A percentile compares a stretch with the other conserved stretches of the same genome.
Conservation (phyloP, 2,888 invertebrate species). For the Eilema sororculum region DNA sequence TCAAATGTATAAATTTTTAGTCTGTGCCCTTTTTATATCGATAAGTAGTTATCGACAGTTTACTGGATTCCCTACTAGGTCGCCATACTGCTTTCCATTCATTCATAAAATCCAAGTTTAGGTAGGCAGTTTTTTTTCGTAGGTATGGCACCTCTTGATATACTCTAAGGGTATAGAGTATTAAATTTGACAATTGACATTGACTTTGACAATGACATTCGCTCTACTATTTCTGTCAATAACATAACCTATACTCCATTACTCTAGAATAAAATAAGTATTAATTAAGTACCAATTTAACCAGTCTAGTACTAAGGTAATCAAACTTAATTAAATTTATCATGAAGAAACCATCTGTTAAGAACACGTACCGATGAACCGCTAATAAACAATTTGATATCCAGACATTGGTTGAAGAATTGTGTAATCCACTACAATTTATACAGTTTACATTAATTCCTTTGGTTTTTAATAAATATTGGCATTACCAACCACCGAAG, state of each 20-base stretch:
- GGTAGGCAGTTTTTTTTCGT: too few species aligned
- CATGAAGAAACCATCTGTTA: background rate
- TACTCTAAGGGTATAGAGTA: too few species aligned
- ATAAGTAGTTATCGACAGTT: too few species aligned
- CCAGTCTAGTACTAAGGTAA: conserved; percentile 1
- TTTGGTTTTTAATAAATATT: background rate
- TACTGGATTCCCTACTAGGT: too few species aligned
- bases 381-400: background rate
- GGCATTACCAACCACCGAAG: background rate
- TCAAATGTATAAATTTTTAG: too few species aligned
- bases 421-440: background rate
- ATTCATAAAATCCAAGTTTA: too few species aligned
- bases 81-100: too few species aligned
- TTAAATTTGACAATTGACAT: too few species aligned
- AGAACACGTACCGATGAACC: background rate
- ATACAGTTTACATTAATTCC: background rate
- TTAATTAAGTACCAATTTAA: background rate
- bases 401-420: background rate
- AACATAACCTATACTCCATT: background rate
- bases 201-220: too few species aligned
- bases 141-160: too few species aligned
- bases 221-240: background rate
- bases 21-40: too few species aligned
- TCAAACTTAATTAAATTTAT: background rate
- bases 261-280: background rate